Percentiles rank a stretch among this genome's conserved stretches.
These are phyloP conservation scores for Drosophila hydei DNA, from an alignment of 1,140 invertebrate genomes.

Conservation along the genomic window DNA sequence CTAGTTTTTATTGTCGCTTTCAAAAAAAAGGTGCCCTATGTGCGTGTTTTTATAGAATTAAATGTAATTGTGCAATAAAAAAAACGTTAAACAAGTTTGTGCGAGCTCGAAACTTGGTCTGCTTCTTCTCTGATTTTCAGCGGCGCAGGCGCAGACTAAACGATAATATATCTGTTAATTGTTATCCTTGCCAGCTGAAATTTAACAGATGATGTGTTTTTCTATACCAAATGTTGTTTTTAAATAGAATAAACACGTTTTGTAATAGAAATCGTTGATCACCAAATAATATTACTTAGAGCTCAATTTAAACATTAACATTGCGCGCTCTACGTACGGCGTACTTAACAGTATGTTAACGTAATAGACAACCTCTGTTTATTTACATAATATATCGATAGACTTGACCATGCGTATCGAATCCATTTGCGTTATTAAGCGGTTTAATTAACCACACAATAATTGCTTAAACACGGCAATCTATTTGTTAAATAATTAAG, in stretches of 20 bases:
- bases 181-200: background rate
- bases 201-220: background rate
- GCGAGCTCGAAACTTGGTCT: constrained; percentile 38
- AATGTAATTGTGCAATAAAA: constrained; percentile 52
- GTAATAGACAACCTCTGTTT: background rate
- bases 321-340: background rate
- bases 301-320: background rate
- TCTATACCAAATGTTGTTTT: background rate
- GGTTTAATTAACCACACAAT: constrained; percentile 8
- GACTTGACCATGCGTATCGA: background rate
- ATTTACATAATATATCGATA: constrained; percentile 10
- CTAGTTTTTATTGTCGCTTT: constrained; percentile 41
- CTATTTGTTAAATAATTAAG: constrained; percentile 1
- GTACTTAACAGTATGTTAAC: constrained; percentile 10
- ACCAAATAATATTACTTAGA: background rate
- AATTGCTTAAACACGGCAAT: background rate
- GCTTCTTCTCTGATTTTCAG: constrained; percentile 18
- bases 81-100: constrained; percentile 50
- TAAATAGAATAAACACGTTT: background rate
- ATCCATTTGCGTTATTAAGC: background rate
- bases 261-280: background rate
- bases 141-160: constrained; percentile 29
- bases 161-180: constrained; percentile 17
- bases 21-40: constrained; percentile 35
- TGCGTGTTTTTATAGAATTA: constrained; percentile 41